These are phyloP conservation scores for Plebejus argus DNA, from an alignment of 2,888 invertebrate genomes.

Conservation along the genomic window DNA sequence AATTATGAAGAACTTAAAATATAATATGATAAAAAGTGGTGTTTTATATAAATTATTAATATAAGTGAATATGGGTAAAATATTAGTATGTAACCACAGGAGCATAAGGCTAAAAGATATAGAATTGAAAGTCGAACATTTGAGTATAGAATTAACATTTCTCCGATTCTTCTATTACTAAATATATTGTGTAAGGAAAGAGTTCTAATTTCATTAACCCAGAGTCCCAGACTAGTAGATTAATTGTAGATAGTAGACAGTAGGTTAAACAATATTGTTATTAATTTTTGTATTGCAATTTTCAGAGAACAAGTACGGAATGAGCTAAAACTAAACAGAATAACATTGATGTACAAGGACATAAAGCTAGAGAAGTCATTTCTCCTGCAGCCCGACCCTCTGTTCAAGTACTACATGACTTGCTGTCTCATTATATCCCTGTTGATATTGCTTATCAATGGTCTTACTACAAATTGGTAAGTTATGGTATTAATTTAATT, in stretches of 20 bases:
- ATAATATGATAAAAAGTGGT: background rate
- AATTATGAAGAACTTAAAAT: background rate
- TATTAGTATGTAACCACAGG: too few species aligned
- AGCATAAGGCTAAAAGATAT: too few species aligned
- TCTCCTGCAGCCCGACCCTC: slow-evolving; percentile 87
- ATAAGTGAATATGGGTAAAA: too few species aligned
- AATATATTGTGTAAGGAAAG: too few species aligned
- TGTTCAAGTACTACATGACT: slow-evolving; percentile 88
- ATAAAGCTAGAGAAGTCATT: slow-evolving; percentile 86
- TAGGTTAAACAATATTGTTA: background rate
- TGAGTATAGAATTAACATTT: too few species aligned
- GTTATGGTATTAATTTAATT: slow-evolving; percentile 33
- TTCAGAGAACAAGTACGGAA: slow-evolving; percentile 85
- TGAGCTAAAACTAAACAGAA: slow-evolving; percentile 78
- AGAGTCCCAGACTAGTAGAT: too few species aligned
- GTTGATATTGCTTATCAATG: slow-evolving; percentile 62
- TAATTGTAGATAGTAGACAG: too few species aligned
- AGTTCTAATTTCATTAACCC: too few species aligned
- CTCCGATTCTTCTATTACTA: too few species aligned
- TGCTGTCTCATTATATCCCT: slow-evolving; percentile 65
- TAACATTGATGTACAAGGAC: slow-evolving; percentile 73
- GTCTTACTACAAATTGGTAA: slow-evolving; percentile 70
- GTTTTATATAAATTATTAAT: background rate
- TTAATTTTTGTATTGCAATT: slow-evolving; percentile 32
- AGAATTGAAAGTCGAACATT: too few species aligned